These are phyloP conservation scores for Bambusicola thoracicus DNA, from an alignment of 2,113 vertebrate species.

Conservation along the genomic window DNA sequence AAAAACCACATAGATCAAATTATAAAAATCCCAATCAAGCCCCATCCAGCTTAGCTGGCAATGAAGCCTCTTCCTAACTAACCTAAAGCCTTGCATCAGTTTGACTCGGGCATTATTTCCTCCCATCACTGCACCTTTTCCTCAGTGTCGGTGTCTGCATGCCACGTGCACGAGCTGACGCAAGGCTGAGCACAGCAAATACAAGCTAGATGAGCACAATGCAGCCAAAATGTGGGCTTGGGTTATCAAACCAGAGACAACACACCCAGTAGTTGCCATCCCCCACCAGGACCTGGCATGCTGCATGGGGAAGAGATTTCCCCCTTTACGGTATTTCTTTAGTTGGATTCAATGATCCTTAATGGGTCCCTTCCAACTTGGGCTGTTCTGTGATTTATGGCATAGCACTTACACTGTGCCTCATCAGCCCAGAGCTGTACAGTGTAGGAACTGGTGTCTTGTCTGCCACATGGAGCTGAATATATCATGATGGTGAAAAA, in stretches of 20 bases:
- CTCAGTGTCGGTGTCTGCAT: background rate
- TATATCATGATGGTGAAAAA: background rate
- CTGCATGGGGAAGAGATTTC: rapidly evolving
- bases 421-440: background rate
- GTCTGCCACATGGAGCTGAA: background rate
- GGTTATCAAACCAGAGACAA: rapidly evolving
- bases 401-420: background rate
- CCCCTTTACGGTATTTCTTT: background rate
- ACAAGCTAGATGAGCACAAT: background rate
- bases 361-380: too few species aligned
- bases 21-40: conserved; percentile 1
- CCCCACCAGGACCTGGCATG: background rate
- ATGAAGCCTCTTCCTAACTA: background rate
- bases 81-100: background rate
- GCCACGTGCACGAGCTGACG: too few species aligned
- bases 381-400: too few species aligned
- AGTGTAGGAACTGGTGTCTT: background rate
- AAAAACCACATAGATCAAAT: background rate
- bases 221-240: background rate
- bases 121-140: background rate
- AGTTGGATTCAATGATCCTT: too few species aligned
- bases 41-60: background rate
- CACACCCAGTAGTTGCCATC: rapidly evolving
- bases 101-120: rapidly evolving
- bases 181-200: too few species aligned